Evolutionary conservation across 2,113 vertebrate genomes (phyloP).

Genomic region (Clarias gariepinus): DNA sequence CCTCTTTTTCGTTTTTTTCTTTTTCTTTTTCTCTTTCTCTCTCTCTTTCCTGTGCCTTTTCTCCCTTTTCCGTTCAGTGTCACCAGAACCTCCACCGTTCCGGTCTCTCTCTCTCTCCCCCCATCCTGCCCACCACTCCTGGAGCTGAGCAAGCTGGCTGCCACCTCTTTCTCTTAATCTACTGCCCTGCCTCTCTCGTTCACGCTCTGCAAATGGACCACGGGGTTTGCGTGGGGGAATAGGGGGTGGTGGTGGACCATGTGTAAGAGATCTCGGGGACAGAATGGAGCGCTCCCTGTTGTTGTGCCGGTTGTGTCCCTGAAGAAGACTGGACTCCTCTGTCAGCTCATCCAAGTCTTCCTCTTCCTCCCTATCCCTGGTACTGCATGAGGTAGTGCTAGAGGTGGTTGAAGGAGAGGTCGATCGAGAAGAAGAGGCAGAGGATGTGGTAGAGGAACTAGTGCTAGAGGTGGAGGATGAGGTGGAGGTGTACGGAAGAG

Average conservation of each 20-base stretch:
- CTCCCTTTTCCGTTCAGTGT: slow-evolving; percentile 72
- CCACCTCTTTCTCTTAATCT: slow-evolving; percentile 71
- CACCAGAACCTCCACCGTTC: slow-evolving; percentile 54
- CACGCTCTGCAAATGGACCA: slow-evolving; percentile 68
- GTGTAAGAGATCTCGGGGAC: slow-evolving; percentile 73
- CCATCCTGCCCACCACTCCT: slow-evolving; percentile 80
- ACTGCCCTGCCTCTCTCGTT: slow-evolving; percentile 66
- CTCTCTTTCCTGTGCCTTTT: slow-evolving; percentile 76
- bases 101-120: slow-evolving; percentile 70
- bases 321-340: slow-evolving; percentile 77
- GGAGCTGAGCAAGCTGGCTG: slow-evolving; percentile 76
- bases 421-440: slow-evolving; percentile 74
- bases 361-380: slow-evolving; percentile 70
- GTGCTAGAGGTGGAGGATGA: slow-evolving; percentile 68
- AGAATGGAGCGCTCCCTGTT: slow-evolving; percentile 70
- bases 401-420: slow-evolving; percentile 73
- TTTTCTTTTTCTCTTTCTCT: slow-evolving; percentile 78
- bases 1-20: slow-evolving; percentile 77
- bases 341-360: slow-evolving; percentile 75
- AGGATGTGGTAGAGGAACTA: slow-evolving; percentile 72
- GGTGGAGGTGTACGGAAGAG: slow-evolving; percentile 74
- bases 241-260: slow-evolving; percentile 74
- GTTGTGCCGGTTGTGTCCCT: slow-evolving; percentile 61
- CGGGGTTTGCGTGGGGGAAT: slow-evolving; percentile 79
- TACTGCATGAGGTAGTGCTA: slow-evolving; percentile 74